phyloP scores from a whole-genome alignment of 2,888 invertebrate species.

The Torymus auratus region DNA sequence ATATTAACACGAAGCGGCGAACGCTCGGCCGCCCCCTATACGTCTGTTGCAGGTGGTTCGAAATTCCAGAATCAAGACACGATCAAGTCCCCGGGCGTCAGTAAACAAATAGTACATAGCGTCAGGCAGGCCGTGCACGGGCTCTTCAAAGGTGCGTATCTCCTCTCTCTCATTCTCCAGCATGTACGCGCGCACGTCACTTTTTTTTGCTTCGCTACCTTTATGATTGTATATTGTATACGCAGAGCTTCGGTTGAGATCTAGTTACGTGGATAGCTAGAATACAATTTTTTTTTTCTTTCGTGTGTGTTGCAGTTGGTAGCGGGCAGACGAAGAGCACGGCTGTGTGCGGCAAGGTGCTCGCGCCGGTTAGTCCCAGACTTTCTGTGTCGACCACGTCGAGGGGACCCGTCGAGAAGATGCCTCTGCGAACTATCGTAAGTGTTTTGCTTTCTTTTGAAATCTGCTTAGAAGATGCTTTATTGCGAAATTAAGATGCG shows the following conservation, averaged over 20 bases:
- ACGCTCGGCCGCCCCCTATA: constrained; percentile 15
- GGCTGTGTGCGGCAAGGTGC: constrained; percentile 56
- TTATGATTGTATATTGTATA: no score
- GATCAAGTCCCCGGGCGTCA: constrained; percentile 65
- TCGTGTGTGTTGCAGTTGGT: constrained; percentile 66
- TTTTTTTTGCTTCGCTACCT: background rate
- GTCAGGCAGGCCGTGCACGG: constrained; percentile 61
- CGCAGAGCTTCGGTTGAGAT: no score
- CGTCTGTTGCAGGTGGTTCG: constrained; percentile 66
- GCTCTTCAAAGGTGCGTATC: constrained; percentile 65
- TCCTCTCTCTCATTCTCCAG: background rate
- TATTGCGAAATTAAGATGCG: no score
- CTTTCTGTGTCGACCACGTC: constrained; percentile 27
- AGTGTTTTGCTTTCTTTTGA: constrained; percentile 36
- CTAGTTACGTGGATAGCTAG: no score
- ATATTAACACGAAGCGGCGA: constrained; percentile 25
- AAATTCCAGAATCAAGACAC: constrained; percentile 61
- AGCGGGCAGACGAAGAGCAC: constrained; percentile 71
- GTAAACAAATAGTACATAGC: constrained; percentile 64
- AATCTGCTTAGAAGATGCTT: no score
- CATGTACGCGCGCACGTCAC: background rate
- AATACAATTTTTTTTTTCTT: background rate
- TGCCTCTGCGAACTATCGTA: constrained; percentile 61
- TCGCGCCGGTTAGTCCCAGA: constrained; percentile 36
- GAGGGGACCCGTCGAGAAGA: constrained; percentile 48